Percentiles rank a stretch among this genome's conserved stretches.
Conservation (phyloP, 2,113 vertebrate species). For the Hippocampus guttulatus region DNA sequence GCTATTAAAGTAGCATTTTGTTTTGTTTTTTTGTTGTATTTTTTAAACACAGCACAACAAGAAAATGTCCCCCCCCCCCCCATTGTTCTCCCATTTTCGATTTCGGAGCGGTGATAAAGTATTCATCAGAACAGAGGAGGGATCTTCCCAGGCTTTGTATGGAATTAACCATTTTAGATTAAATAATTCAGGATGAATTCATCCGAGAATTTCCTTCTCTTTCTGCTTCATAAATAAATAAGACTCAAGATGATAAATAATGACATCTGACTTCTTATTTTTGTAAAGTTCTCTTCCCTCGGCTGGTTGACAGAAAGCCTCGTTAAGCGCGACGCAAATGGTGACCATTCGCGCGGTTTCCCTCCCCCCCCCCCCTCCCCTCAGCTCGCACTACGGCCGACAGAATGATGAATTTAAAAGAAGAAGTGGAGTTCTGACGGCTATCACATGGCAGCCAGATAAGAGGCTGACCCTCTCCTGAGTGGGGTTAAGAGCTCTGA, state of each 20-base stretch:
- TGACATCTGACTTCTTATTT: slow-evolving; percentile 68
- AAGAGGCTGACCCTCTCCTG: slow-evolving; percentile 56
- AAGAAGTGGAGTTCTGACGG: slow-evolving; percentile 4
- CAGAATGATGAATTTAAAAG: not conserved
- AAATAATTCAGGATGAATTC: slow-evolving; percentile 76
- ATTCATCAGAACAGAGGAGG: slow-evolving; percentile 75
- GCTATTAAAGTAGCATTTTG: slow-evolving; percentile 15
- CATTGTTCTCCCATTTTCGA: slow-evolving; percentile 50
- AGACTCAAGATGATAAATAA: slow-evolving; percentile 74
- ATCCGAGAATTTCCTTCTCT: slow-evolving; percentile 75
- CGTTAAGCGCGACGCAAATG: not conserved
- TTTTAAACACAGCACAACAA: slow-evolving; percentile 29
- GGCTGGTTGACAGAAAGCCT: slow-evolving; percentile 25
- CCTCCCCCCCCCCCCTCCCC: not conserved
- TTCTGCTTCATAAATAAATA: slow-evolving; percentile 76
- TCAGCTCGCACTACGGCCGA: not conserved
- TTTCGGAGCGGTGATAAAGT: slow-evolving; percentile 69
- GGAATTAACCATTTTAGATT: slow-evolving; percentile 75
- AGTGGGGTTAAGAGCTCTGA: slow-evolving; percentile 72
- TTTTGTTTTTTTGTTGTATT: no score
- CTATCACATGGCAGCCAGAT: slow-evolving; percentile 18
- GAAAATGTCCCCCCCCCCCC: slow-evolving; percentile 23
- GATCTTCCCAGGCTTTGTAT: slow-evolving; percentile 71
- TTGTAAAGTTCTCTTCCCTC: slow-evolving; percentile 55
- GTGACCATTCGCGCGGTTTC: slow-evolving; percentile 1